A percentile compares a stretch with the other conserved stretches of the same genome.
Conservation (phyloP, 2,113 vertebrate species). For the Syngnathus typhle region DNA sequence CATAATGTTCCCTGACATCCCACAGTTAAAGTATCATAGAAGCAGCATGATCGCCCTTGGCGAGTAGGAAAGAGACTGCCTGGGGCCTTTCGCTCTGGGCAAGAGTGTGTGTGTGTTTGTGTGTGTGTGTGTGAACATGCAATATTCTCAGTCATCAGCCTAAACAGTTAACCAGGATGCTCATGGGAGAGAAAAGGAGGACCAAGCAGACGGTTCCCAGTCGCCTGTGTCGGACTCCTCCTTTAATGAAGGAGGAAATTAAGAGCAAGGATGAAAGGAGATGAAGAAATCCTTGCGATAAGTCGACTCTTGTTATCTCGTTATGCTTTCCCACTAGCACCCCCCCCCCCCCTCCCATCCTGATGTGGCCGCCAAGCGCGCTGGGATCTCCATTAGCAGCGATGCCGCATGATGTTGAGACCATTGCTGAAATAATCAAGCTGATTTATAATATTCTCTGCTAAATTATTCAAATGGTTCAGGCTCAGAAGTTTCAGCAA, state of each 20-base stretch:
- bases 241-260: conserved; percentile 55
- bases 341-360: neutral
- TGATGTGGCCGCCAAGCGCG: conserved; percentile 19
- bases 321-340: neutral
- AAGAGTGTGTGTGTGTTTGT: conserved; percentile 43
- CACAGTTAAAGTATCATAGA: conserved; percentile 82
- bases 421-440: conserved; percentile 55
- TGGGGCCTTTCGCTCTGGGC: conserved; percentile 76
- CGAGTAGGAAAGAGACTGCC: conserved; percentile 74
- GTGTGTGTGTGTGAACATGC: conserved; percentile 49
- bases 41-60: conserved; percentile 76
- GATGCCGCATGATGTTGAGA: conserved; percentile 16
- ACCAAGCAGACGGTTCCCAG: conserved; percentile 28
- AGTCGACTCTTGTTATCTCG: conserved; percentile 51
- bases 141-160: conserved; percentile 68
- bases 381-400: conserved; percentile 44
- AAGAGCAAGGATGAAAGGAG: conserved; percentile 46
- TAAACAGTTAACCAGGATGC: conserved; percentile 63
- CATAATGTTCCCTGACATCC: conserved; percentile 83
- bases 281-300: conserved; percentile 46
- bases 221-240: conserved; percentile 25
- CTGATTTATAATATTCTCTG: conserved; percentile 43
- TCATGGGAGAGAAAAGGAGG: conserved; percentile 37
- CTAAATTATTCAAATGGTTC: conserved; percentile 66
- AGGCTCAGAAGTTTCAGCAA: conserved; percentile 62